phyloP scores from a whole-genome alignment of 2,888 invertebrate species.

The Melinaea marsaeus region DNA sequence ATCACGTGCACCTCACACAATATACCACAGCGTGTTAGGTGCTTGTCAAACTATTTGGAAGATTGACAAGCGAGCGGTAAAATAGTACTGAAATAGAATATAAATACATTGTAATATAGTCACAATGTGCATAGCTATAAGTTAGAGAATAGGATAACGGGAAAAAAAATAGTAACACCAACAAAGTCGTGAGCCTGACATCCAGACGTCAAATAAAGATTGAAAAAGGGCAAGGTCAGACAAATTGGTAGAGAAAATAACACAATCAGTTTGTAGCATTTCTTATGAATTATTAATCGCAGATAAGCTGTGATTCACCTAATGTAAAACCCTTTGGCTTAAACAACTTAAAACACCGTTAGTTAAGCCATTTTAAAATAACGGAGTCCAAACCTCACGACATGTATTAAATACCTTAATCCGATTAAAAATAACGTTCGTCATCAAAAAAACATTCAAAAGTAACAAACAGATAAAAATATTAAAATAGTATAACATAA shows the following conservation, averaged over 20 bases:
- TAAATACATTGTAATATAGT: conserved; percentile 7
- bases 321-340: background rate
- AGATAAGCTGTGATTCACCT: background rate
- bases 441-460: background rate
- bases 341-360: background rate
- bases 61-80: conserved; percentile 40
- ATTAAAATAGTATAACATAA: conserved; percentile 8
- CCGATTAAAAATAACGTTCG: background rate
- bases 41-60: conserved; percentile 37
- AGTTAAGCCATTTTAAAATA: conserved; percentile 7
- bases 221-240: conserved; percentile 36
- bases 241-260: conserved; percentile 18
- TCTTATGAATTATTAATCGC: background rate
- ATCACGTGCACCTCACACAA: too few species aligned
- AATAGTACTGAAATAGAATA: conserved; percentile 9
- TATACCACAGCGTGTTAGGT: conserved; percentile 23
- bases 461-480: background rate
- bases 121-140: conserved; percentile 10
- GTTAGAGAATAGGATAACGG: conserved; percentile 1
- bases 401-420: conserved; percentile 1
- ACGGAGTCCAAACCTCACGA: background rate
- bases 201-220: conserved; percentile 37
- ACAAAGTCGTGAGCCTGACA: conserved; percentile 34
- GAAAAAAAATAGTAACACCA: conserved; percentile 15
- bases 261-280: background rate